Conservation (phyloP, 2,113 vertebrate species). For the Tichodroma muraria region DNA sequence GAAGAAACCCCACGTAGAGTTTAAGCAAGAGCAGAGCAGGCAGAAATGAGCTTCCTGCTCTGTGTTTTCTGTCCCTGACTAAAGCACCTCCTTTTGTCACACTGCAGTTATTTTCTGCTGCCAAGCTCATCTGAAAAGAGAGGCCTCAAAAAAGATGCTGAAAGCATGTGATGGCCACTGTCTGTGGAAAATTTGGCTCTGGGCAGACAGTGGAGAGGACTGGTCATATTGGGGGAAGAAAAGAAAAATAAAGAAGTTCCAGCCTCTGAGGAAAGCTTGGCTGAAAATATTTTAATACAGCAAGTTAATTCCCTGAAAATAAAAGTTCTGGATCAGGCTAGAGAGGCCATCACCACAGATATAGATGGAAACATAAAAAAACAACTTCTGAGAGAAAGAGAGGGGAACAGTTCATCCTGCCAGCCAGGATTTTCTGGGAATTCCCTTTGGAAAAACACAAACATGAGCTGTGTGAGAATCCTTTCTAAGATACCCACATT, state of each 20-base stretch:
- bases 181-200: neutral
- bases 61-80: neutral
- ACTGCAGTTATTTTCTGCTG: neutral
- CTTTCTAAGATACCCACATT: neutral
- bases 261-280: neutral
- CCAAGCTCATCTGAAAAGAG: conserved; percentile 1
- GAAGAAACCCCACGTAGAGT: neutral
- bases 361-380: neutral
- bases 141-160: neutral
- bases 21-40: neutral
- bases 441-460: neutral
- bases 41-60: neutral
- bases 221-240: neutral
- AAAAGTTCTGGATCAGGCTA: neutral
- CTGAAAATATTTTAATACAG: neutral
- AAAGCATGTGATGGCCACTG: neutral
- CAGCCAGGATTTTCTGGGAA: neutral
- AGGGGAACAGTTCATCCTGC: neutral
- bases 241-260: neutral
- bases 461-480: neutral
- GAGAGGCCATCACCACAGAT: neutral
- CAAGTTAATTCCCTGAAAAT: neutral
- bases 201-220: neutral
- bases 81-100: neutral
- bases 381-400: neutral